Evolutionary conservation across 2,797 vertebrate species (phyloP), one percentile per base, ranked within the genome.

Genomic region (Spheniscus humboldti): DNA sequence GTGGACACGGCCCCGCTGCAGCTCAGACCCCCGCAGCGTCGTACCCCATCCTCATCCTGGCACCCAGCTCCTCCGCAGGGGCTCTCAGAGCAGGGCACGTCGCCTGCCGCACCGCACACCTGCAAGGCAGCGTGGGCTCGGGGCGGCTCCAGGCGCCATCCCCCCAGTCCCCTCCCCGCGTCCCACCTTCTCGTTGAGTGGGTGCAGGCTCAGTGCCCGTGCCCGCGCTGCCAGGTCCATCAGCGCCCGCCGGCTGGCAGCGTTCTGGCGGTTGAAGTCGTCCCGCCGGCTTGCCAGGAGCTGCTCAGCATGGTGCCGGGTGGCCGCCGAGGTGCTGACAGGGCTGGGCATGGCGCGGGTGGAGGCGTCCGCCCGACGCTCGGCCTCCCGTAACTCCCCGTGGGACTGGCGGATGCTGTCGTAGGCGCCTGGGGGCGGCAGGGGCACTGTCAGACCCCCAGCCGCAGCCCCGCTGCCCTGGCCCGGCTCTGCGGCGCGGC

Each of bases 11-110:
- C 99, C 5, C 99, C 99, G 0, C 98, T 98, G 72, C 99, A 99
- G 98, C 98, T 98, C 74, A 99, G 98, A 52, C 99, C 99, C 7
- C 99, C 99, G 6, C 99, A 99, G 97, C 98, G 99, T 15, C 94
- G 98, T 69, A 98, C 98, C 8, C 99, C 99, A 2, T 99, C 99
- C 75, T 99, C 99, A 4, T 99, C 99, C 27, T 97, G 98, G 97
- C 99, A 99, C 60, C 99, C 98, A 0, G 99, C 99, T 43, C 99
- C 99, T 8, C 99, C 99, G 8, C 99, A 99, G 14, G 99, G 99
- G 94, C 99, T 99, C 62, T 99, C 99, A 0, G 97, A 97, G 48
- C 99, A 99, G n/a, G 99, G 98, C 53, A 97, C 98, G 3, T 99
- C 98, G 8, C 98, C 98, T 0, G 97, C 98, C 0, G 97, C 97